These are phyloP conservation scores for Magallana nippona DNA, from an alignment of 2,888 invertebrate genomes.

Conservation along the genomic window DNA sequence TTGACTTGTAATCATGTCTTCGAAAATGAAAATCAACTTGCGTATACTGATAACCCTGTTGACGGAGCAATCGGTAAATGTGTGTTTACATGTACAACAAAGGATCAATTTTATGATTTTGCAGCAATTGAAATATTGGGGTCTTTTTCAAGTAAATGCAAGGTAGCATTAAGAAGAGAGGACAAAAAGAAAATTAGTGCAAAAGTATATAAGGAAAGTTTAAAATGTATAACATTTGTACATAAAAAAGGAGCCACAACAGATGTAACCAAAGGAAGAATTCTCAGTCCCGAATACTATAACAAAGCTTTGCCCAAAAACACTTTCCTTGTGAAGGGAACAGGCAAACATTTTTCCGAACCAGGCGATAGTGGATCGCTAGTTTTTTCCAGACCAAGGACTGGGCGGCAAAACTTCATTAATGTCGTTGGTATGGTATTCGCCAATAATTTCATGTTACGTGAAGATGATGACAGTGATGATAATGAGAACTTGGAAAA, in stretches of 20 bases:
- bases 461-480: background rate
- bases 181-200: background rate
- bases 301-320: background rate
- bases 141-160: background rate
- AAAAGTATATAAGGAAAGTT: background rate
- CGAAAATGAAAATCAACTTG: too few species aligned
- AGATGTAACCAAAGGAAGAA: background rate
- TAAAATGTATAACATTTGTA: background rate
- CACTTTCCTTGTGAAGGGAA: background rate
- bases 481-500: background rate
- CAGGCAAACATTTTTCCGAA: background rate
- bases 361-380: background rate
- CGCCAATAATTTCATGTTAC: background rate
- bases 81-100: too few species aligned
- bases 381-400: background rate
- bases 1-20: too few species aligned
- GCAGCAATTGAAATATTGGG: background rate
- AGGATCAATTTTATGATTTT: too few species aligned
- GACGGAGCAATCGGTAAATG: too few species aligned
- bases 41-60: too few species aligned
- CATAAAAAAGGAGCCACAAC: background rate
- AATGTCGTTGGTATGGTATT: background rate
- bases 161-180: background rate
- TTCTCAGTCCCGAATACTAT: background rate
- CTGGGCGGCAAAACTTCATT: background rate